Percentiles rank a stretch among this genome's conserved stretches.
phyloP scores from a whole-genome alignment of 2,113 vertebrate species.

The Delphinus delphis region DNA sequence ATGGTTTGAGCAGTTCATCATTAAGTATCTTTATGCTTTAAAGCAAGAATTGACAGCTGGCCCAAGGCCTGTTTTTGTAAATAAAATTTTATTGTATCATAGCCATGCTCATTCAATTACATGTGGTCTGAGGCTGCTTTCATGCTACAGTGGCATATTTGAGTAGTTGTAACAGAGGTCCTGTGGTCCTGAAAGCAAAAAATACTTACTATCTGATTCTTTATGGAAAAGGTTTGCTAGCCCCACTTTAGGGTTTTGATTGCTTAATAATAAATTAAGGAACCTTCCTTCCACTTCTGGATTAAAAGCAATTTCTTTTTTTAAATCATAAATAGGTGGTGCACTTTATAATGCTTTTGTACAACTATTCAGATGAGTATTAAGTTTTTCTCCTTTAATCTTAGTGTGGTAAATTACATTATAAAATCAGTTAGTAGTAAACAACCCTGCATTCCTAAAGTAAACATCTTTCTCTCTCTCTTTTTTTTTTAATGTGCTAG shows the following conservation, averaged over 20 bases:
- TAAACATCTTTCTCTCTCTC: neutral
- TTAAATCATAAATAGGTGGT: neutral
- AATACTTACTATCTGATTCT: too few relatives aligned
- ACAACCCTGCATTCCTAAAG: neutral
- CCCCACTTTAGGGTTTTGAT: neutral
- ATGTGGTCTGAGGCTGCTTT: too few relatives aligned
- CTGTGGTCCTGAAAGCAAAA: too few relatives aligned
- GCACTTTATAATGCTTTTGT: neutral
- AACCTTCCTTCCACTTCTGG: neutral
- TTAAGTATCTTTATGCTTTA: neutral
- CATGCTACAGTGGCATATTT: too few relatives aligned
- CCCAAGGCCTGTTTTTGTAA: too few relatives aligned
- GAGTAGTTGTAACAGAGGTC: too few relatives aligned
- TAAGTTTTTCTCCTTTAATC: neutral
- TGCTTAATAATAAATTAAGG: conserved; percentile 18
- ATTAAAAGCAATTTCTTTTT: neutral
- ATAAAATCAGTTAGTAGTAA: conserved; percentile 2
- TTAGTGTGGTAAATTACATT: neutral
- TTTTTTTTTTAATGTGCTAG: neutral
- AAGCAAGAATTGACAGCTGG: neutral
- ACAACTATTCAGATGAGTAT: neutral
- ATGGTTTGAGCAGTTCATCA: neutral
- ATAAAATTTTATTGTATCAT: too few relatives aligned
- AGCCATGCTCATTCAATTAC: too few relatives aligned
- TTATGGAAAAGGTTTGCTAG: neutral